phyloP scores from a whole-genome alignment of 1,140 invertebrate genomes.

The Kradibia gibbosae region DNA sequence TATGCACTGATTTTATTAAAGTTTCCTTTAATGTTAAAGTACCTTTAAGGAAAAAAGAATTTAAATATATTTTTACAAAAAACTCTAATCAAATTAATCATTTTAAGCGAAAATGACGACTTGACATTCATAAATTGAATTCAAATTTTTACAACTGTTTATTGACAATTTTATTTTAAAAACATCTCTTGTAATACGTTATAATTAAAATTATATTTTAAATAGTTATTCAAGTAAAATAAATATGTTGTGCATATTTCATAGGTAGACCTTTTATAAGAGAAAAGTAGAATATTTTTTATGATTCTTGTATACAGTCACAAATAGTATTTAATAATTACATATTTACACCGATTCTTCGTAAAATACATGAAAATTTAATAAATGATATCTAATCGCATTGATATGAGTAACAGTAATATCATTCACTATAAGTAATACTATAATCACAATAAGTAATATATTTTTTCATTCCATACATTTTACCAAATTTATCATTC shows the following conservation, averaged over 20 bases:
- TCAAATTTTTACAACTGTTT: too few species aligned
- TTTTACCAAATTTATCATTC: too few species aligned
- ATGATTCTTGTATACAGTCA: neutral
- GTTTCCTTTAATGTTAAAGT: too few species aligned
- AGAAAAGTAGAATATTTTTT: neutral
- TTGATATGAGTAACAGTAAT: conserved; percentile 38
- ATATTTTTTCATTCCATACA: neutral
- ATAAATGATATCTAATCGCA: conserved; percentile 6
- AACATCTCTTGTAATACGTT: too few species aligned
- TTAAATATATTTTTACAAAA: too few species aligned
- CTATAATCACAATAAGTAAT: conserved; percentile 3
- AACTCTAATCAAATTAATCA: too few species aligned
- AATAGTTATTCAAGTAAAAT: neutral
- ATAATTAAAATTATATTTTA: too few species aligned
- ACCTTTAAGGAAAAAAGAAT: too few species aligned
- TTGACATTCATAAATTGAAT: too few species aligned
- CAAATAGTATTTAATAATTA: conserved; percentile 48
- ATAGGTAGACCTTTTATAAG: neutral
- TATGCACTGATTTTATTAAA: neutral
- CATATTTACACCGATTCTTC: conserved; percentile 54
- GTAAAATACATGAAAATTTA: conserved; percentile 16
- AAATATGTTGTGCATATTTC: neutral
- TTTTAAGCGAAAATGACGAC: too few species aligned
- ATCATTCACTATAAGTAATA: neutral
- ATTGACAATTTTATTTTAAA: too few species aligned